A percentile compares a stretch with the other conserved stretches of the same genome.
Evolutionary conservation across 2,888 invertebrate species (phyloP).

Genomic region (Aporophyla lueneburgensis): DNA sequence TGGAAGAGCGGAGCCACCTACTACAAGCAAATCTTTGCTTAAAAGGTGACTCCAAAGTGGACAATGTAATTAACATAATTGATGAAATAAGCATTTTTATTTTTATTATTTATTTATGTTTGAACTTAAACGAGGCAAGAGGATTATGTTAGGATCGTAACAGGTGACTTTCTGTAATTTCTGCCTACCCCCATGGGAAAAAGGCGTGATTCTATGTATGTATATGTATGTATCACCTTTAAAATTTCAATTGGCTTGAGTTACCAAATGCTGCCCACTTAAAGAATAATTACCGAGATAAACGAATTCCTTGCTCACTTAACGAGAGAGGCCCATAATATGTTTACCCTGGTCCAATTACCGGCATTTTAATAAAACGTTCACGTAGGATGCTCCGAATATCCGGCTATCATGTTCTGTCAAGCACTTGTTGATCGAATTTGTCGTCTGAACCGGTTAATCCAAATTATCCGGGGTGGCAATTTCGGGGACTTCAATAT

Average conservation of each 20-base stretch:
- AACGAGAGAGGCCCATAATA: slow-evolving; percentile 19
- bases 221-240: neutral
- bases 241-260: slow-evolving; percentile 11
- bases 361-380: slow-evolving; percentile 49
- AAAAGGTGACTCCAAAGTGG: no score
- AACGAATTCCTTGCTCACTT: slow-evolving; percentile 28
- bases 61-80: no score
- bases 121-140: no score
- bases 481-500: slow-evolving; percentile 36
- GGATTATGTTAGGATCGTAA: no score
- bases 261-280: slow-evolving; percentile 10
- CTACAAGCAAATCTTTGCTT: no score
- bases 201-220: no score
- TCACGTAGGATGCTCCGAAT: slow-evolving; percentile 32
- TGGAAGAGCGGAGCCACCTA: no score
- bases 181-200: no score
- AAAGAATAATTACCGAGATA: slow-evolving; percentile 11
- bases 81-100: no score
- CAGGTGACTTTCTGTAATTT: no score
- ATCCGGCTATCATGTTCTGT: slow-evolving; percentile 40
- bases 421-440: slow-evolving; percentile 55
- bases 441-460: slow-evolving; percentile 40
- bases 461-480: slow-evolving; percentile 34
- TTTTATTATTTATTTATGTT: no score
- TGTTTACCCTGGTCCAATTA: slow-evolving; percentile 39